Conservation (phyloP, 2,113 vertebrate genomes). For the Hypocryptadius cinnamomeus region DNA sequence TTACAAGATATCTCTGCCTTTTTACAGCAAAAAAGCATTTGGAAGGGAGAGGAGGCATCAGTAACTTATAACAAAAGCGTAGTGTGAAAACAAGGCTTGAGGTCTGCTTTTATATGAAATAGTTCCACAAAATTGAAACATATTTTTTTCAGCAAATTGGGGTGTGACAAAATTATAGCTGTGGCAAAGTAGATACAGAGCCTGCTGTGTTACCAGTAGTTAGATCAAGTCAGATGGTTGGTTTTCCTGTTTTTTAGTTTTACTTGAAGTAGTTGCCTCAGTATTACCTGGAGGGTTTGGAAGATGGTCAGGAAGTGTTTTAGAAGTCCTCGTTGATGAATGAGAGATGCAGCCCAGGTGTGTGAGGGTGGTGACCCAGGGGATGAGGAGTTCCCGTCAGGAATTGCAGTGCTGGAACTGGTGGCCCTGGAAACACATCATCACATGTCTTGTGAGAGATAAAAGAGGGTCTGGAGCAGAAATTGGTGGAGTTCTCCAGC, state of each 20-base stretch:
- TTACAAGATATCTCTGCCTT: background rate
- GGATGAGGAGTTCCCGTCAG: background rate
- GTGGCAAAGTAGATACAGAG: background rate
- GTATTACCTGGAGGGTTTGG: background rate
- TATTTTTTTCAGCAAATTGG: background rate
- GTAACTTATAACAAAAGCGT: background rate
- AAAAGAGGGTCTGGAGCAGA: background rate
- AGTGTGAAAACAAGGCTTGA: background rate
- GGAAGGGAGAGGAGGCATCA: background rate
- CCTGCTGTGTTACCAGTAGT: background rate
- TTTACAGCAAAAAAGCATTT: background rate
- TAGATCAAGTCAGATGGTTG: background rate
- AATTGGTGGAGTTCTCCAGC: background rate
- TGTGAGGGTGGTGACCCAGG: background rate
- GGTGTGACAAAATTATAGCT: background rate
- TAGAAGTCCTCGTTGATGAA: rapidly evolving
- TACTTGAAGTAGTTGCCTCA: background rate
- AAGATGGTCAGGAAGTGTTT: background rate
- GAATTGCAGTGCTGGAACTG: background rate
- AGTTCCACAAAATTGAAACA: background rate
- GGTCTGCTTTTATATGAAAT: background rate
- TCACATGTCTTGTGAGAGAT: background rate
- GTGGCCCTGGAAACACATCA: rapidly evolving
- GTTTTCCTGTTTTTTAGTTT: background rate
- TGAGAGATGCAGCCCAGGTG: background rate